These are phyloP conservation scores for Gandaritis pyraliata DNA, from an alignment of 2,888 invertebrate species.

Conservation along the genomic window DNA sequence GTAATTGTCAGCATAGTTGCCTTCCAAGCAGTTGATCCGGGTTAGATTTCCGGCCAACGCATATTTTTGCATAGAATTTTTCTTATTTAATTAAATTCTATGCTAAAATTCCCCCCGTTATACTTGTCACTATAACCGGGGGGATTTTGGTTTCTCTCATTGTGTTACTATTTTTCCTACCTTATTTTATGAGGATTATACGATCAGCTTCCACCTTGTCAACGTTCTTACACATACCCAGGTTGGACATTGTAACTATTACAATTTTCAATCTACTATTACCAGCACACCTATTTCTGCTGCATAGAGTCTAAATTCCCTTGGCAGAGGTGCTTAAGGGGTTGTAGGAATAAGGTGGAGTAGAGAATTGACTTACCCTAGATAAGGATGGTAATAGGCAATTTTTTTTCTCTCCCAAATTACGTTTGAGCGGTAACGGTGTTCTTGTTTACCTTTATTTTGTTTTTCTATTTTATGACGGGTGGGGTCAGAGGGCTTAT, in stretches of 20 bases:
- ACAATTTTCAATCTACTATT: slow-evolving; percentile 32
- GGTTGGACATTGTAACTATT: slow-evolving; percentile 72
- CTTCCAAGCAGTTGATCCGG: slow-evolving; percentile 85
- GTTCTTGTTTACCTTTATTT: slow-evolving; percentile 78
- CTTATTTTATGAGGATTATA: slow-evolving; percentile 83
- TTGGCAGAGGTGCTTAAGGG: neutral
- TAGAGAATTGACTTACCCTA: slow-evolving; percentile 81
- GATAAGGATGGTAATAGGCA: slow-evolving; percentile 79
- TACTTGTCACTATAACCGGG: too few species aligned
- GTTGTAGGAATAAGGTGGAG: slow-evolving; percentile 46
- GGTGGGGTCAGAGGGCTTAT: slow-evolving; percentile 34
- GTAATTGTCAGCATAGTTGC: slow-evolving; percentile 85
- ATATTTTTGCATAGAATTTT: slow-evolving; percentile 42
- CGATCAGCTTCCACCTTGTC: slow-evolving; percentile 82
- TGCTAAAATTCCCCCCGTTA: too few species aligned
- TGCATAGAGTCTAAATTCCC: slow-evolving; percentile 44
- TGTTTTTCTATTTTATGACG: slow-evolving; percentile 57
- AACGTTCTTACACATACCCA: slow-evolving; percentile 77
- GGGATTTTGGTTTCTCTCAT: slow-evolving; percentile 47
- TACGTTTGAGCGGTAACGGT: slow-evolving; percentile 72
- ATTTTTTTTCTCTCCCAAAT: slow-evolving; percentile 74
- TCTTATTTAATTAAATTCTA: too few species aligned
- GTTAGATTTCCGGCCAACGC: slow-evolving; percentile 84
- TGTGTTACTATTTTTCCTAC: slow-evolving; percentile 65
- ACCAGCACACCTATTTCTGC: slow-evolving; percentile 33